Evolutionary conservation across 2,797 vertebrate genomes (phyloP), one percentile per base, ranked within the genome.

Genomic region (Hydrophis major): DNA sequence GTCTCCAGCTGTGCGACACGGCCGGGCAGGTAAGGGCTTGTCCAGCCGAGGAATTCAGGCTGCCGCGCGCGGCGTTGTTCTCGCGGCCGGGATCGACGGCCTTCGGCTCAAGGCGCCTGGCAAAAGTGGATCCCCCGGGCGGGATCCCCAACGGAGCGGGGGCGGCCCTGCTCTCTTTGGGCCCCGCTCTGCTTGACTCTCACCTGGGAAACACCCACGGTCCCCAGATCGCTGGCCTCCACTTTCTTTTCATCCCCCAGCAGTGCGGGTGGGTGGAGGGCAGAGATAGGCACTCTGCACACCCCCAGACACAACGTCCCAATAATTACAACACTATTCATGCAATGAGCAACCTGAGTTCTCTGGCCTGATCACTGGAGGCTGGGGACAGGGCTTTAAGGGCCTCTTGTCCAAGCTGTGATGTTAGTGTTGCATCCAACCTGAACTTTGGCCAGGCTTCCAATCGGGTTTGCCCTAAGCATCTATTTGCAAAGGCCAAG

Each of bases 1-100:
- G 98, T 95, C 97, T 98, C 60, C 98, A 98, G 96, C 96, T 98
- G 74, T 98, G 98, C 92, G 98, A 98, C 97, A 98, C 98, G 1
- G 98, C 98, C 13, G 98, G 98, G 96, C 98, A 98, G 98, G 98
- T 98, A 97, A 98, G 97, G 25, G 4, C 28, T 18, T 27, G 1
- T 1, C 4, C 37, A 11, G 20, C 37, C 74, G 0, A 50, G 28
- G 14, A 37, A 60, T 22, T 32, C 27, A 32, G 56, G n/a, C 18
- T 13, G 10, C 56, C 32, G n/a, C 22, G 55, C 32, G 22, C 4
- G 74, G 42, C 74, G 20, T 13, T 42, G 10, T 4, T n/a, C 16
- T 11, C 4, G 32, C 56, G n/a, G 18, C 55, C 86, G 6, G 1
- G 13, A 27, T 55, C 50, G 13, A 11, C 27, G 14, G 53, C 13